phyloP scores from a whole-genome alignment of 2,888 invertebrate genomes.

The Dorcus parallelipipedus region DNA sequence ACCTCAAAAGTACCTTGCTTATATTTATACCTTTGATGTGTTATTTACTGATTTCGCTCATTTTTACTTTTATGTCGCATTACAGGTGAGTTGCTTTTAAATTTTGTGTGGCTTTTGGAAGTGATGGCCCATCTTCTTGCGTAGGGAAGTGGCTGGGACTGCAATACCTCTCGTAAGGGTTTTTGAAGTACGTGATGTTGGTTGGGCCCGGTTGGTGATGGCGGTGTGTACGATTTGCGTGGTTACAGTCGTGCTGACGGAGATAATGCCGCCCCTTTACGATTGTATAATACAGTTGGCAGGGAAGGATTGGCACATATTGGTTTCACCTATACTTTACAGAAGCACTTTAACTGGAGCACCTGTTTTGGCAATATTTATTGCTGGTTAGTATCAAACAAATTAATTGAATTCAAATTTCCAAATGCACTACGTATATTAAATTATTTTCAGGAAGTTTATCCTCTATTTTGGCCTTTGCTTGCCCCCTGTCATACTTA shows the following conservation, averaged over 20 bases:
- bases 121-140: conserved; percentile 9
- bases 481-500: conserved; percentile 61
- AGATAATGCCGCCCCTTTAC: conserved; percentile 58
- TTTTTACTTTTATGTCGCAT: conserved; percentile 49
- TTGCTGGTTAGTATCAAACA: conserved; percentile 40
- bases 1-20: conserved; percentile 38
- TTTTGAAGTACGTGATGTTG: conserved; percentile 57
- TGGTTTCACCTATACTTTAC: conserved; percentile 60
- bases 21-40: conserved; percentile 44
- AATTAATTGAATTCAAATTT: conserved; percentile 15
- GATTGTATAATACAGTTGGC: conserved; percentile 56
- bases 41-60: conserved; percentile 41
- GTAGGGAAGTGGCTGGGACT: conserved; percentile 56
- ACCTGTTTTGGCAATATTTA: conserved; percentile 62
- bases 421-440: too few species aligned
- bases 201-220: conserved; percentile 59
- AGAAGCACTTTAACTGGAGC: conserved; percentile 60
- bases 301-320: conserved; percentile 61
- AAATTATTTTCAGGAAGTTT: conserved; percentile 53
- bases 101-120: background rate
- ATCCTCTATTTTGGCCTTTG: conserved; percentile 61
- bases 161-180: conserved; percentile 59
- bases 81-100: conserved; percentile 39
- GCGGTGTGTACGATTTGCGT: conserved; percentile 60
- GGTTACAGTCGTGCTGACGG: conserved; percentile 59